Evolutionary conservation across 2,797 vertebrate genomes (phyloP).

Genomic region (Myripristis jacobus): DNA sequence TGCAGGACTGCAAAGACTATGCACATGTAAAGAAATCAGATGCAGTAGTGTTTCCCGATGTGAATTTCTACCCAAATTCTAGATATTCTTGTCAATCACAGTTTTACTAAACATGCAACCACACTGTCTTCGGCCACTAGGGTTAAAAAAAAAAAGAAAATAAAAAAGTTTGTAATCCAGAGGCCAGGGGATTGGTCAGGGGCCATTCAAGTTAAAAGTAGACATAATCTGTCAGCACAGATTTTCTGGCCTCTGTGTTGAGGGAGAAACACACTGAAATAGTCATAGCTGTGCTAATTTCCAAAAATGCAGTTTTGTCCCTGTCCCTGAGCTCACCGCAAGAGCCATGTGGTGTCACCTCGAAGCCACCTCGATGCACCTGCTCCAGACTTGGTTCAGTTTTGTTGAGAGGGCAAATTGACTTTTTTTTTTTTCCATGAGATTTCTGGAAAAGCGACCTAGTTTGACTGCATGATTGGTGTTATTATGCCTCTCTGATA

Average conservation of each 20-base stretch:
- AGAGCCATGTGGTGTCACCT: slow-evolving; percentile 10
- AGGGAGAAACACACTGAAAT: not conserved
- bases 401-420: slow-evolving; percentile 8
- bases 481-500: slow-evolving; percentile 48
- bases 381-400: not conserved
- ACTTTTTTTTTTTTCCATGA: slow-evolving; percentile 25
- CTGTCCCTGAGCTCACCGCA: not conserved
- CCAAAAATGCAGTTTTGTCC: not conserved
- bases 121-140: slow-evolving; percentile 7
- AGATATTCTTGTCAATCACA: slow-evolving; percentile 36
- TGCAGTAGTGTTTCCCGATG: slow-evolving; percentile 1
- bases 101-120: not conserved
- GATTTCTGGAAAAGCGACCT: slow-evolving; percentile 58
- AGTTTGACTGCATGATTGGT: slow-evolving; percentile 63
- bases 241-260: slow-evolving; percentile 29
- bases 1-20: no score
- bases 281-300: slow-evolving; percentile 9
- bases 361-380: slow-evolving; percentile 25
- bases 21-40: no score
- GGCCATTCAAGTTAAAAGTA: slow-evolving; percentile 43
- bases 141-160: no score
- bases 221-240: slow-evolving; percentile 40
- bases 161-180: slow-evolving; percentile 21
- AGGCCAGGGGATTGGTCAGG: slow-evolving; percentile 45
- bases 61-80: slow-evolving; percentile 31